A percentile compares a stretch with the other conserved stretches of the same genome.
phyloP scores from a whole-genome alignment of 1,140 invertebrate genomes.

The Trichonephila clavipes region DNA sequence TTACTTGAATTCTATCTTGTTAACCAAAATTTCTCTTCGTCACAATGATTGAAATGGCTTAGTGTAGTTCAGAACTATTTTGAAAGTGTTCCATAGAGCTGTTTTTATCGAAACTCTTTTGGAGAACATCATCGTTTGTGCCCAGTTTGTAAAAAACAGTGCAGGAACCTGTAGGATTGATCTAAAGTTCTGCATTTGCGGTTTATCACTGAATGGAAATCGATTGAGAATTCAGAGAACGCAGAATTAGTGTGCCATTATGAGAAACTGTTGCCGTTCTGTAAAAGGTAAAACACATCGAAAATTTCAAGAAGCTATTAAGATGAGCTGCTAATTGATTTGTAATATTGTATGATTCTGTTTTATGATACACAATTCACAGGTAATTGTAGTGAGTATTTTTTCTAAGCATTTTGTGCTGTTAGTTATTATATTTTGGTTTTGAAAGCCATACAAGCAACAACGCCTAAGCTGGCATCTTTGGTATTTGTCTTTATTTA shows the following conservation, averaged over 20 bases:
- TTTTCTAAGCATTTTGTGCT: background rate
- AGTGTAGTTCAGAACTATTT: background rate
- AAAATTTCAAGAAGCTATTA: background rate
- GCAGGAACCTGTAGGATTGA: background rate
- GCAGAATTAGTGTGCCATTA: background rate
- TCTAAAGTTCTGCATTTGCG: background rate
- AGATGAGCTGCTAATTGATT: background rate
- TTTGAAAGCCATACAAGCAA: too few species aligned
- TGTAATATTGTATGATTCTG: background rate
- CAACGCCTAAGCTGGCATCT: too few species aligned
- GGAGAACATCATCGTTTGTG: constrained; percentile 6
- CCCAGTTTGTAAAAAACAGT: background rate
- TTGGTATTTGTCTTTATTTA: too few species aligned
- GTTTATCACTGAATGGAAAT: background rate
- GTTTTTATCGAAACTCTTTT: constrained; percentile 30
- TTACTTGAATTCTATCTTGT: background rate
- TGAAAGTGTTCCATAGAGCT: background rate
- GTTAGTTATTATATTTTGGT: background rate
- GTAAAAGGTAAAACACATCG: background rate
- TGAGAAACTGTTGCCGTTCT: background rate
- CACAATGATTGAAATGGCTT: background rate
- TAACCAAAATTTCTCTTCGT: background rate
- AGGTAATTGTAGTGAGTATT: background rate
- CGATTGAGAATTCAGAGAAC: background rate
- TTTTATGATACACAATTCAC: background rate